Conservation (phyloP, 1,140 invertebrate genomes). For the Bombus fervidus region DNA sequence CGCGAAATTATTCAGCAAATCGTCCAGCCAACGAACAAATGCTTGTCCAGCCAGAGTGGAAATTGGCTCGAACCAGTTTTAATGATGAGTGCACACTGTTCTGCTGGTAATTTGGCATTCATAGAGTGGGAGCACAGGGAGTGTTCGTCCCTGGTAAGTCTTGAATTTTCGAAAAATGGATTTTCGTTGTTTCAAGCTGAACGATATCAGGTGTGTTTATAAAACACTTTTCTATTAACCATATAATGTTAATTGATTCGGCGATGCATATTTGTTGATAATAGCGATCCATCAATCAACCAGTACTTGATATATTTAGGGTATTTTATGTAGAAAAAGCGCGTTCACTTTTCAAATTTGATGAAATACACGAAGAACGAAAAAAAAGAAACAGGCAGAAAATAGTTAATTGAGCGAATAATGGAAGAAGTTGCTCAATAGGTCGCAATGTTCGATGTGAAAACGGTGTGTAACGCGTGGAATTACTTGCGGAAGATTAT, state of each 20-base stretch:
- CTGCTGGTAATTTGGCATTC: constrained; percentile 72
- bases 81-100: constrained; percentile 55
- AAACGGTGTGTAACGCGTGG: neutral
- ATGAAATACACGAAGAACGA: neutral
- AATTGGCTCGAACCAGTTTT: constrained; percentile 69
- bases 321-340: neutral
- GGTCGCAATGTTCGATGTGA: neutral
- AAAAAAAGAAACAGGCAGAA: neutral
- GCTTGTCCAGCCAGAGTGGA: constrained; percentile 49
- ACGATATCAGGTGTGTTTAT: neutral
- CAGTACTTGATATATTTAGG: neutral
- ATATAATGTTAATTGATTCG: neutral
- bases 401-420: neutral
- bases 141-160: constrained; percentile 36
- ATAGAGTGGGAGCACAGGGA: constrained; percentile 71
- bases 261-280: neutral
- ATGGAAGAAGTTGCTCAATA: neutral
- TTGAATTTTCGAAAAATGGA: constrained; percentile 53
- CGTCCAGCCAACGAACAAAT: constrained; percentile 51
- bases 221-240: neutral
- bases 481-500: neutral
- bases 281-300: neutral
- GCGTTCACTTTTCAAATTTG: neutral
- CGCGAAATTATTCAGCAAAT: constrained; percentile 67
- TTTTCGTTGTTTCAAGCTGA: neutral